Percentiles rank a stretch among this genome's conserved stretches.
Conservation (phyloP, 2,888 invertebrate species). For the Eupithecia subfuscata region DNA sequence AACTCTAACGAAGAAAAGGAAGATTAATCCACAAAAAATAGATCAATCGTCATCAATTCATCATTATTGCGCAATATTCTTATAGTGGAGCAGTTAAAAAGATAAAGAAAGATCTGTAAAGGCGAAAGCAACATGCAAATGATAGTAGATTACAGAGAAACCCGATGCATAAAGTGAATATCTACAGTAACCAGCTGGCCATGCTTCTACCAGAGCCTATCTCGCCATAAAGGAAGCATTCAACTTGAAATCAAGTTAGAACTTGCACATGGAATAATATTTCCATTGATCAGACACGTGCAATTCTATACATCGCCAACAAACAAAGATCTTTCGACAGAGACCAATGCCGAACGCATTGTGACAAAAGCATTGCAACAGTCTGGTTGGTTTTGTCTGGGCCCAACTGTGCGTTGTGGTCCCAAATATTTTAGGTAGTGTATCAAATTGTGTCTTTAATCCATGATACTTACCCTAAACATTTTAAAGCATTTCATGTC, state of each 20-base stretch:
- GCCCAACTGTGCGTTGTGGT: not conserved
- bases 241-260: conserved; percentile 30
- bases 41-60: not conserved
- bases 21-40: not conserved
- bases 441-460: not conserved
- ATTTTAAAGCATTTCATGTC: not conserved
- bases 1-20: not conserved
- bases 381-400: conserved; percentile 9
- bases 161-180: conserved; percentile 13
- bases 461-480: not conserved
- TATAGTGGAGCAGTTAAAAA: not conserved
- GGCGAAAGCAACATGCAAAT: not conserved
- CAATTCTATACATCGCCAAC: conserved; percentile 34
- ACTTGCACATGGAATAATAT: conserved; percentile 30
- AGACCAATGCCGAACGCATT: conserved; percentile 23
- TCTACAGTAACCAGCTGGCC: conserved; percentile 17
- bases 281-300: conserved; percentile 35
- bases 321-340: conserved; percentile 34
- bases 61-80: not conserved
- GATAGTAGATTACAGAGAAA: conserved; percentile 10
- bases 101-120: not conserved
- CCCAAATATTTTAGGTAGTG: not conserved
- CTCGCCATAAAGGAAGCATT: conserved; percentile 28
- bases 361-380: conserved; percentile 21
- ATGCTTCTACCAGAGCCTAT: conserved; percentile 8